Evolutionary conservation across 1,140 invertebrate species (phyloP).

Genomic region (Geopemphigus sp.): DNA sequence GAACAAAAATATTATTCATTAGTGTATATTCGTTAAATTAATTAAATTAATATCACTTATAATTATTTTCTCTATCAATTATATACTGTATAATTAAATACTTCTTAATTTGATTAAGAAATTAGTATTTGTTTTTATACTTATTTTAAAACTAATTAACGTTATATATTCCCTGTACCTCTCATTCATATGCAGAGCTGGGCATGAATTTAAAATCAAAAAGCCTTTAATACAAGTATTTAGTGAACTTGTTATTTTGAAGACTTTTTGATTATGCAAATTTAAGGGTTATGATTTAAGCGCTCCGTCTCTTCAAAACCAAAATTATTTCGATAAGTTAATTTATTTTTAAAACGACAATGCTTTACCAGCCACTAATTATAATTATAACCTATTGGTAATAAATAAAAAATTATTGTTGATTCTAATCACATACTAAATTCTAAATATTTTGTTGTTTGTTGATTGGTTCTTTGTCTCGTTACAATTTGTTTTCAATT

Average conservation of each 20-base stretch:
- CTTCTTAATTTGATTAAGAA: not conserved
- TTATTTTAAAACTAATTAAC: not conserved
- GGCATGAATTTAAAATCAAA: constrained; percentile 37
- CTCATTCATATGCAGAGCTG: constrained; percentile 49
- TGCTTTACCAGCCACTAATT: constrained; percentile 20
- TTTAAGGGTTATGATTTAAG: constrained; percentile 14
- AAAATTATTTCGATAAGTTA: constrained; percentile 1
- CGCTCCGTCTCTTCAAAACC: not conserved
- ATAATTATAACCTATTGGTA: not conserved
- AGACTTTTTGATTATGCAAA: constrained; percentile 1
- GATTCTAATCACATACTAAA: not conserved
- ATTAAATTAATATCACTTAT: not conserved
- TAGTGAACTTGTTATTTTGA: not conserved
- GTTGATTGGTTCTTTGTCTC: constrained; percentile 19
- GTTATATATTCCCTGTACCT: constrained; percentile 31
- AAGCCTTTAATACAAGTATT: constrained; percentile 22
- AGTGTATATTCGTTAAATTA: constrained; percentile 5
- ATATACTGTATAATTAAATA: not conserved
- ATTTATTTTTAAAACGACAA: constrained; percentile 13
- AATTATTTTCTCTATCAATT: not conserved
- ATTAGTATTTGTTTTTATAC: not conserved
- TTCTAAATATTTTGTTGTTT: constrained; percentile 10
- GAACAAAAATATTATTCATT: constrained; percentile 2
- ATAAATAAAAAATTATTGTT: not conserved
- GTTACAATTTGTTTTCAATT: constrained; percentile 27